Base-by-base conservation (phyloP, 2,113 vertebrate species). In the Rhea pennata region DNA sequence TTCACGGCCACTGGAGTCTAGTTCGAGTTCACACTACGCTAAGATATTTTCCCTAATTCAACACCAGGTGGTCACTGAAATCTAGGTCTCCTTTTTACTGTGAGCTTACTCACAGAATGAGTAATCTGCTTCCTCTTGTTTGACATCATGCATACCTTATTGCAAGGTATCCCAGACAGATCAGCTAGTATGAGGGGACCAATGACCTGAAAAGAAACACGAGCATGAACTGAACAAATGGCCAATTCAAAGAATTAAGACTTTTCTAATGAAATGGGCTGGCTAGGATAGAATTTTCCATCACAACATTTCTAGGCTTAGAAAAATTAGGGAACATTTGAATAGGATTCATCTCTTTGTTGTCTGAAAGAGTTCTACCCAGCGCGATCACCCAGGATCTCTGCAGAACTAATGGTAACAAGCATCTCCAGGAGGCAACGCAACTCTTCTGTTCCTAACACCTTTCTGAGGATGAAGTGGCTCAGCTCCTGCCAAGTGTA, bases 1-100 rank as follows among this genome's bases (percentile, higher is more conserved):
- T 76, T 71, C 48, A 62, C 2, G 26, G 61, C 22, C 59, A 16
- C 3, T n/a, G 54, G 50, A 90, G 83, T 84, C 75, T 39, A 10
- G 54, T 46, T 88, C 44, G n/a, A 84, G 53, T 65, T 93, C 66
- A 85, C 13, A 16, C 54, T 73, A 24, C 1, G 12, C 33, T 20
- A n/a, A 83, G 75, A 23, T n/a, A 65, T 66, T 76, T 95, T 85
- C 89, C 84, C 91, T 87, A 53, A 56, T 44, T 78, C 61, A 26
- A 53, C 61, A 92, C 87, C 87, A 95, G 70, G 70, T 84, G 77
- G 65, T 31, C 87, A 79, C 22, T 23, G 53, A 75, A 84, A 93
- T 48, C 40, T 40, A 72, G 61, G 19, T 88, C 50, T 92, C 51
- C 39, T 72, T 83, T 93, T 79, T 23, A 51, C 31, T 53, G 1